Base-by-base conservation (phyloP, 2,113 vertebrate species). In the Neopipo cinnamomea region DNA sequence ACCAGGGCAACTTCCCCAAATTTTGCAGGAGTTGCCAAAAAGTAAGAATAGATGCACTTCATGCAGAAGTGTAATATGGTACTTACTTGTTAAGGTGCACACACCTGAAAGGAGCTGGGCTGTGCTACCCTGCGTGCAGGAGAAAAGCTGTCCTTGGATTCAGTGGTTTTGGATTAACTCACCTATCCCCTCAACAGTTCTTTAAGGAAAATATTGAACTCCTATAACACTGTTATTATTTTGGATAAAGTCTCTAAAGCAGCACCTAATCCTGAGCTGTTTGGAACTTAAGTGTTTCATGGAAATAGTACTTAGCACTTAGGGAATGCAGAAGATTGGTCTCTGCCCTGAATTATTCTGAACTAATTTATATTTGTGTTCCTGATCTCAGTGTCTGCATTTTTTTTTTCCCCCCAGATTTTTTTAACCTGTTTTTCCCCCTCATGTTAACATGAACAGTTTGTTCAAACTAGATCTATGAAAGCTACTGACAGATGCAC, bases 261-360 rank as follows among this genome's bases (percentile, higher is more conserved):
- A 88, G 28, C 86, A 87, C 73, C 65, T 85, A 85, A 91, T 87
- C 31, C 56, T 1, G 7, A 95, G 20, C 31, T 84, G 28, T 84
- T 67, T 89, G 73, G 52, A 85, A 91, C 33, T 66, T 73, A 92
- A 89, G 42, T 68, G 47, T 47, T 74, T 87, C 22, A 30, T 85
- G 86, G 84, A 95, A 92, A 86, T 37, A 55, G 19, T 49, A 67
- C 67, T 93, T 89, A 87, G 19, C 37, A 86, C 39, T 12, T 72
- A 20, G 31, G 33, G 33, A 66, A 46, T 71, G 47, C 21, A 59
- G 39, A 62, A 52, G 17, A 24, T 17, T 85, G 42, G 22, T 56
- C 33, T 76, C 56, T 92, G 76, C 33, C 27, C 25, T 28, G 31
- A 72, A 14, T 89, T 86, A 74, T 39, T 79, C 44, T 73, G 37